Evolutionary conservation across 2,113 vertebrate species (phyloP), one percentile per base, ranked within the genome.

Genomic region (Ceratotherium simum): DNA sequence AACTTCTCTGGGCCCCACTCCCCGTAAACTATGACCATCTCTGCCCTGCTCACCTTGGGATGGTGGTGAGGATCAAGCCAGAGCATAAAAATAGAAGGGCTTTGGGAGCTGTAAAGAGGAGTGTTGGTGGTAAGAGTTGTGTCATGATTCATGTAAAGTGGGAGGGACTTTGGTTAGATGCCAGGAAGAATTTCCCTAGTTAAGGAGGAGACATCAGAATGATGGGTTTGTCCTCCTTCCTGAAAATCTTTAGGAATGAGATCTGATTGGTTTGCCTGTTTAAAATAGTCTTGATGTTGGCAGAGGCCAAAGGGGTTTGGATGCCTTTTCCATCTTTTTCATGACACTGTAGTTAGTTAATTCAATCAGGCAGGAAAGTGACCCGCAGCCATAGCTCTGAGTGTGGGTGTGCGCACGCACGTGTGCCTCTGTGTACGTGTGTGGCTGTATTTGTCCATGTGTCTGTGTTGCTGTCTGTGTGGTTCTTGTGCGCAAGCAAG

Each of bases 101-200:
- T 82, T 7, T 16, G 14, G 82, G 18, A 31, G 31, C 48, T 64
- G 54, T 42, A 10, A 64, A 54, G 56, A 42, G 16, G 39, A 48
- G 13, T 13, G 14, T 5, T 0, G 36, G 46, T 58, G 67, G 21
- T 3, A 42, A 54, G 95, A 8, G 23, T 2, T 7, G 6, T 8
- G 11, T 14, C 21, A 31, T 48, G 83, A 27, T 33, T 23, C 14
- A 69, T 36, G 31, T 39, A 42, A 42, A 84, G 75, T 42, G n/a
- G 83, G 82, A 73, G 20, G 51, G 87, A 62, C 29, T 51, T 11
- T 18, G 62, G 56, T 25, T 31, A 83, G 93, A 76, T 9, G 88
- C 69, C 72, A 69, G 95, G 42, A 95, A 72, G 79, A 79, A 46
- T 95, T 78, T 70, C 65, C 46, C 29, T 18, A 0, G 65, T 70